Conservation (phyloP, 2,888 invertebrate genomes). For the Cephus pygmeus region DNA sequence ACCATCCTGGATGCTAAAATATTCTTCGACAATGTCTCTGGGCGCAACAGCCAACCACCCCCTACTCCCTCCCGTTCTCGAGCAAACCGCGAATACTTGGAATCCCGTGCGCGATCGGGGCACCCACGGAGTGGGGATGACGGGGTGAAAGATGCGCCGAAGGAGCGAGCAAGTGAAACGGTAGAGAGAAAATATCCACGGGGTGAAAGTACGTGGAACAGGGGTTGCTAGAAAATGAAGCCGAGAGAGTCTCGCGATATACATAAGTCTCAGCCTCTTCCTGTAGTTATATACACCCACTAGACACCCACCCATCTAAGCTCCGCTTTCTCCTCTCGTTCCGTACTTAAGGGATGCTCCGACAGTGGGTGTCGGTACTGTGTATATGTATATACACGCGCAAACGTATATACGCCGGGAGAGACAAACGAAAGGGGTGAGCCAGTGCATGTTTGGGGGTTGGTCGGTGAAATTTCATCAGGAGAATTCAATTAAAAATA, state of each 20-base stretch:
- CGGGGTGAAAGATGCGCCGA: background rate
- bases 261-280: background rate
- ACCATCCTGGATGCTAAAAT: constrained; percentile 25
- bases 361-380: background rate
- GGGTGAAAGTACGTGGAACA: background rate
- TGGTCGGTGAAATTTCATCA: constrained; percentile 55
- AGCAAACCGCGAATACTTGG: background rate
- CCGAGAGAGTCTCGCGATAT: background rate
- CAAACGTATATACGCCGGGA: background rate
- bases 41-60: background rate
- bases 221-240: background rate
- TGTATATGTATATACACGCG: background rate
- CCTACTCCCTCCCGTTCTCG: background rate
- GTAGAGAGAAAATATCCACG: background rate
- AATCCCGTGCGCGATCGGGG: background rate
- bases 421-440: constrained; percentile 21
- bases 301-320: background rate
- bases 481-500: constrained; percentile 63
- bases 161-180: background rate
- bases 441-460: background rate
- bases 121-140: background rate
- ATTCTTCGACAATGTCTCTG: constrained; percentile 32
- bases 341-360: background rate
- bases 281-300: background rate
- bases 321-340: background rate